Conservation (phyloP, 2,797 vertebrate species). For the Leucoraja ocellata region DNA sequence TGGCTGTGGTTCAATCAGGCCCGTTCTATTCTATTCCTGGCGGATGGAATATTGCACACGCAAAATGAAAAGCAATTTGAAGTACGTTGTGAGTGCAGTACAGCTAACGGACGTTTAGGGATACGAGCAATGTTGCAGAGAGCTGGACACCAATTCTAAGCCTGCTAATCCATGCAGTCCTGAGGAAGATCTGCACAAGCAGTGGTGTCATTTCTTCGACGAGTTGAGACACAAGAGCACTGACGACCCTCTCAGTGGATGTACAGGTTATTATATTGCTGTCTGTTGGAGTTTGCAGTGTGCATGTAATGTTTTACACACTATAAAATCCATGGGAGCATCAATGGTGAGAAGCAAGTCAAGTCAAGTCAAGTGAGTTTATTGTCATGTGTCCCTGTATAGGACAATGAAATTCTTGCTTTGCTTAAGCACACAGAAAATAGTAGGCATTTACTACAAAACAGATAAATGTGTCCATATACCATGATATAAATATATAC, state of each 20-base stretch:
- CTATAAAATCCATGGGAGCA: no score
- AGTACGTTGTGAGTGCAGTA: no score
- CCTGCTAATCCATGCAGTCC: not conserved
- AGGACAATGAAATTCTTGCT: no score
- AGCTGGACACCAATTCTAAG: not conserved
- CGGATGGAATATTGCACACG: not conserved
- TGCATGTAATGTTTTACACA: no score
- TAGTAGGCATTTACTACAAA: no score
- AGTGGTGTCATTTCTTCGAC: not conserved
- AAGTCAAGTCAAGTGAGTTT: no score
- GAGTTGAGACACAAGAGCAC: not conserved
- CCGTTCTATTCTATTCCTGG: not conserved
- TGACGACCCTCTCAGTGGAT: no score
- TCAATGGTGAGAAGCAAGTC: not conserved
- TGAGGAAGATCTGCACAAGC: not conserved
- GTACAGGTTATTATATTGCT: not conserved
- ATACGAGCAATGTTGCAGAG: not conserved
- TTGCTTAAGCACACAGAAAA: no score
- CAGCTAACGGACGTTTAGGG: not conserved
- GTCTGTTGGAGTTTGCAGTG: not conserved
- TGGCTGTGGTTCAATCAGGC: not conserved
- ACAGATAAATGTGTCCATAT: no score
- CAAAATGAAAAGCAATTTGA: not conserved
- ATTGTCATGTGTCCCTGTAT: no score
- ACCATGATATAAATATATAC: no score